These are phyloP conservation scores for Grammomys surdaster DNA, from an alignment of 2,113 vertebrate species.

Conservation along the genomic window DNA sequence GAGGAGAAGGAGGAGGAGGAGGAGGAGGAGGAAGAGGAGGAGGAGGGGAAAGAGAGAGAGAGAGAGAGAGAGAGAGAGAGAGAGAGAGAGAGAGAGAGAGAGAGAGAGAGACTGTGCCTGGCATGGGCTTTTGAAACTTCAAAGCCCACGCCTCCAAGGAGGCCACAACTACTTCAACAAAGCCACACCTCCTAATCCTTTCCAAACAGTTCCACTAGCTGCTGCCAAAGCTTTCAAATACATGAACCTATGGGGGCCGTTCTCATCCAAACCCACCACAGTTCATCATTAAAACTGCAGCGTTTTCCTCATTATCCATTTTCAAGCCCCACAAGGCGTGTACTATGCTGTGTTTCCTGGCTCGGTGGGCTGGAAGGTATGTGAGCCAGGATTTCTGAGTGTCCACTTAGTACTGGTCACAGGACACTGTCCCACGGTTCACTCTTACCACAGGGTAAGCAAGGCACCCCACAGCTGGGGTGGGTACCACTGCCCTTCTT, in stretches of 20 bases:
- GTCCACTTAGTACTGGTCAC: neutral
- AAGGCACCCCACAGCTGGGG: neutral
- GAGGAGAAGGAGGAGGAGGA: neutral
- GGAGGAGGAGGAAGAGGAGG: too few species aligned
- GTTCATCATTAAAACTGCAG: neutral
- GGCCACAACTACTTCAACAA: neutral
- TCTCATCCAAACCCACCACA: neutral
- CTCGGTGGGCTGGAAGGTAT: accelerated
- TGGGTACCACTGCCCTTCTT: neutral
- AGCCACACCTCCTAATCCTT: neutral
- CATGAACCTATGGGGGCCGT: neutral
- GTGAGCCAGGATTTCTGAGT: too few species aligned
- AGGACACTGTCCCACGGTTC: neutral
- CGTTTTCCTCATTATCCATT: neutral
- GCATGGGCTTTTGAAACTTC: neutral
- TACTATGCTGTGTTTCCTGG: neutral
- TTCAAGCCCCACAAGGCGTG: neutral
- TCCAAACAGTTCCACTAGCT: neutral
- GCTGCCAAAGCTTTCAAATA: neutral
- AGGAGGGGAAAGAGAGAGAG: too few species aligned
- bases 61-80: neutral
- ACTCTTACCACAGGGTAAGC: neutral
- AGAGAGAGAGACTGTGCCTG: neutral
- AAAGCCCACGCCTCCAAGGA: neutral
- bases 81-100: neutral